phyloP scores from a whole-genome alignment of 2,888 invertebrate species.

The Amphipyra berbera region DNA sequence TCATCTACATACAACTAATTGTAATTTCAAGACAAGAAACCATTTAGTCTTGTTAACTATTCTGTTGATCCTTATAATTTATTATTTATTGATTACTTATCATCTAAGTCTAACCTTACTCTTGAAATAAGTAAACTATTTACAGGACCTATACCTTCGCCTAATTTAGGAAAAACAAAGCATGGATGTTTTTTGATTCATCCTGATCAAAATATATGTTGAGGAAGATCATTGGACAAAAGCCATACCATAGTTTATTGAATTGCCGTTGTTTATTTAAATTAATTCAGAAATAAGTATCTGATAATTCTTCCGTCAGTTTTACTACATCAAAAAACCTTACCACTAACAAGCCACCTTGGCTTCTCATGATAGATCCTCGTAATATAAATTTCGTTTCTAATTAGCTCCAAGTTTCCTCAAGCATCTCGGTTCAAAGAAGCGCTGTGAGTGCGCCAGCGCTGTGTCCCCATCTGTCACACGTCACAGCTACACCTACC shows the following conservation, averaged over 20 bases:
- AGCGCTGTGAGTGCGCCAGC: slow-evolving; percentile 76
- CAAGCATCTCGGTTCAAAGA: slow-evolving; percentile 75
- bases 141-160: background rate
- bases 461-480: slow-evolving; percentile 86
- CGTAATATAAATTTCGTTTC: slow-evolving; percentile 78
- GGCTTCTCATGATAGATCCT: slow-evolving; percentile 61
- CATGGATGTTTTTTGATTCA: background rate
- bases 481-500: slow-evolving; percentile 79
- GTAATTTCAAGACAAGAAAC: too few relatives aligned
- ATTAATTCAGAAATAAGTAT: slow-evolving; percentile 31
- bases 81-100: background rate
- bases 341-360: slow-evolving; percentile 49
- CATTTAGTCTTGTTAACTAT: too few relatives aligned
- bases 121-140: too few relatives aligned
- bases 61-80: too few relatives aligned
- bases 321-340: slow-evolving; percentile 38
- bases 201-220: background rate
- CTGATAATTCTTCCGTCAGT: slow-evolving; percentile 38
- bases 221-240: slow-evolving; percentile 1
- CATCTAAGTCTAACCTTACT: background rate
- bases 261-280: slow-evolving; percentile 22
- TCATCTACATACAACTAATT: too few relatives aligned
- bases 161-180: background rate
- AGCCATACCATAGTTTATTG: slow-evolving; percentile 16
- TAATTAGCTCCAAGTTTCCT: slow-evolving; percentile 81